Conservation (phyloP, 2,113 vertebrate species). For the Regulus satrapa region DNA sequence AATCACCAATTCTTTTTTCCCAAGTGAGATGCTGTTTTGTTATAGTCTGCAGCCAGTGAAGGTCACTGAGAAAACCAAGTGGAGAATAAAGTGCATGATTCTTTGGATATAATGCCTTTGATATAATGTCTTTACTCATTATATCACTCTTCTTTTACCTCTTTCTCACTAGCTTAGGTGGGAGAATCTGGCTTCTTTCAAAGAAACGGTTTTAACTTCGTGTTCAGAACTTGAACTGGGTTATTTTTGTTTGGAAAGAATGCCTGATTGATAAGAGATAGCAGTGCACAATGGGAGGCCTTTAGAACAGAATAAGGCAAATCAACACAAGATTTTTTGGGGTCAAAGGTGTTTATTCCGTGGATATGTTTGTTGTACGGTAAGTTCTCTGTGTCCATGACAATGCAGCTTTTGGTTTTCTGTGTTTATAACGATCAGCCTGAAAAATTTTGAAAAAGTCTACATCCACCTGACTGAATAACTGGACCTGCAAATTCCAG, state of each 20-base stretch:
- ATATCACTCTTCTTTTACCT: neutral
- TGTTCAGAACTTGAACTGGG: neutral
- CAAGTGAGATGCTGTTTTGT: neutral
- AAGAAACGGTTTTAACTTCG: neutral
- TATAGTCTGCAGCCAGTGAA: neutral
- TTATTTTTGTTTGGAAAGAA: neutral
- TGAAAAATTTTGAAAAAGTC: neutral
- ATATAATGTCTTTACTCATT: neutral
- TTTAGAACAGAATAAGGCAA: neutral
- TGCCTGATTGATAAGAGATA: neutral
- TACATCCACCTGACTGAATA: neutral
- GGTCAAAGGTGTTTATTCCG: neutral
- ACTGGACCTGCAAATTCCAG: neutral
- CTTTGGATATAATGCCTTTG: neutral
- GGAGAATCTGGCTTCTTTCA: neutral
- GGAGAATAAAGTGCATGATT: neutral
- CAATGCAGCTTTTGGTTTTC: neutral
- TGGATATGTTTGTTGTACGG: accelerated
- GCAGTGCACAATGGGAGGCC: neutral
- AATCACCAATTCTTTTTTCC: neutral
- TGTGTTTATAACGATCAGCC: neutral
- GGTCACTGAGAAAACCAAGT: neutral
- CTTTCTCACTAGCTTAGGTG: neutral
- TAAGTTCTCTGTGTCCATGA: neutral
- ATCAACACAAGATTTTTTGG: neutral